A percentile compares a stretch with the other conserved stretches of the same genome.
These are phyloP conservation scores for Eubucco bourcierii DNA, from an alignment of 2,113 vertebrate species.

Conservation along the genomic window DNA sequence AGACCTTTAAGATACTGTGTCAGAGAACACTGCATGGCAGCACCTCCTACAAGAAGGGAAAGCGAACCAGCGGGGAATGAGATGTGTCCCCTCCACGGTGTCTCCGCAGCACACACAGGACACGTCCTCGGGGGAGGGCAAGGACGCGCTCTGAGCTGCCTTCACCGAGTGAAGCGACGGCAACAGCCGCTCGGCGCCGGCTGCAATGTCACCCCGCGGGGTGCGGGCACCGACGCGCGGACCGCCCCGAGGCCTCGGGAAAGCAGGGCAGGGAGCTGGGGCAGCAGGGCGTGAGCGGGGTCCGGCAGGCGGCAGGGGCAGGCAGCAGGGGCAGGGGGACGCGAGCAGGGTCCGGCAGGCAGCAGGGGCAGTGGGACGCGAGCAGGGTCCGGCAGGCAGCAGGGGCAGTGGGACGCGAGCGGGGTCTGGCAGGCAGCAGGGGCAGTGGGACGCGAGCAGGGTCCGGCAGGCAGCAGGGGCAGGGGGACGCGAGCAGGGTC, in stretches of 20 bases:
- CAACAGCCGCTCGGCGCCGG: background rate
- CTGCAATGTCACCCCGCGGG: background rate
- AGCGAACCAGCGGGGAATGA: no score
- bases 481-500: no score
- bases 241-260: background rate
- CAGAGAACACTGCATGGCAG: background rate
- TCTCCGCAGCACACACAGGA: rapidly evolving
- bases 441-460: background rate
- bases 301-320: background rate
- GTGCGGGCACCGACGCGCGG: no score
- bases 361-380: background rate
- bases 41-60: background rate
- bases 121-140: background rate
- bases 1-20: background rate
- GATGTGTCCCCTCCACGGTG: rapidly evolving
- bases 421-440: background rate
- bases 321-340: background rate
- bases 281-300: no score
- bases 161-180: no score
- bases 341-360: no score
- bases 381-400: background rate
- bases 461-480: background rate
- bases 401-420: no score
- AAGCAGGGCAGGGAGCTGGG: background rate
- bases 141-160: background rate